These are phyloP conservation scores for Panzeria rudis DNA, from an alignment of 2,888 invertebrate species.

Conservation along the genomic window DNA sequence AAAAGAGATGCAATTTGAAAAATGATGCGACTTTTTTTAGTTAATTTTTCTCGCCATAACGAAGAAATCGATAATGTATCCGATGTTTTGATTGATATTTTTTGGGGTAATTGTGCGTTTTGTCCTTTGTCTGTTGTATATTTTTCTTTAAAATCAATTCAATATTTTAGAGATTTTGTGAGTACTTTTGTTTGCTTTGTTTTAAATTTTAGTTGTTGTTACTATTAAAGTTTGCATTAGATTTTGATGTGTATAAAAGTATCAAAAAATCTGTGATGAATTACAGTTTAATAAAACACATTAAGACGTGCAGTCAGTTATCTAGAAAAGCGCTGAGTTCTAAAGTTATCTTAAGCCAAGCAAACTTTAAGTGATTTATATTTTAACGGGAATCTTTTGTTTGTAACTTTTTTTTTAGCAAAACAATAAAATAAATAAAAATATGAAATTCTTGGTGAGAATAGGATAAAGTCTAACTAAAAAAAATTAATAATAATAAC, in stretches of 20 bases:
- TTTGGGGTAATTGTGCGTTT: slow-evolving; percentile 73
- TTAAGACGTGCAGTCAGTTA: slow-evolving; percentile 64
- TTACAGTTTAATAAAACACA: slow-evolving; percentile 65
- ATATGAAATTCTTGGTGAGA: slow-evolving; percentile 68
- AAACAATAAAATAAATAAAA: slow-evolving; percentile 22
- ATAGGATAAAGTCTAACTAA: neutral
- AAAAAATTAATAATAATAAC: neutral
- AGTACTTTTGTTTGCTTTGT: slow-evolving; percentile 59
- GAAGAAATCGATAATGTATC: slow-evolving; percentile 6
- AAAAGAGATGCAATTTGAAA: slow-evolving; percentile 58
- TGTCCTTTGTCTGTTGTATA: slow-evolving; percentile 6
- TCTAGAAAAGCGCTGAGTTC: slow-evolving; percentile 35
- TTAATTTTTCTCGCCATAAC: slow-evolving; percentile 27
- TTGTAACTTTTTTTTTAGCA: neutral
- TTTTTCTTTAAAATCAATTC: slow-evolving; percentile 47
- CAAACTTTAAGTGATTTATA: slow-evolving; percentile 6
- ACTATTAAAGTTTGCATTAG: slow-evolving; percentile 35
- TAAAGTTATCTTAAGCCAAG: slow-evolving; percentile 16
- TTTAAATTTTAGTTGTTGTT: slow-evolving; percentile 47
- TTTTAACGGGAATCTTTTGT: neutral
- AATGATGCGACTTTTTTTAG: slow-evolving; percentile 66
- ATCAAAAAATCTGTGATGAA: slow-evolving; percentile 68
- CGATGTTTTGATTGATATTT: slow-evolving; percentile 28
- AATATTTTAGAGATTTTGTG: slow-evolving; percentile 66
- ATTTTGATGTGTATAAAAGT: slow-evolving; percentile 69